Evolutionary conservation across 2,113 vertebrate species (phyloP).

Genomic region (Neogale vison): DNA sequence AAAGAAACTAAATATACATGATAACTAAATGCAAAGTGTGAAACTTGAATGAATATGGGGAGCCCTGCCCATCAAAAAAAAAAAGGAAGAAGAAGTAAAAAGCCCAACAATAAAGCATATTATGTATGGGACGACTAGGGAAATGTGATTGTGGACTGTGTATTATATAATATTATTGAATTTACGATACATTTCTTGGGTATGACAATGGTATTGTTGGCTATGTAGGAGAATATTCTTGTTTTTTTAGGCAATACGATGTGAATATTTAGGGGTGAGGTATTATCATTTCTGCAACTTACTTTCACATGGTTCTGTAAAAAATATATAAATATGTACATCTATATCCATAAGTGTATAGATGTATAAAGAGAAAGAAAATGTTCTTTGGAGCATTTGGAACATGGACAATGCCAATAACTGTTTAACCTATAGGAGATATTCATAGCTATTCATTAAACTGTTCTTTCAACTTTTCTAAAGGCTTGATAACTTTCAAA

Average conservation of each 20-base stretch:
- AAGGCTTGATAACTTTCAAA: slow-evolving; percentile 30
- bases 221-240: background rate
- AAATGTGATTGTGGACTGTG: background rate
- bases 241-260: background rate
- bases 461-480: slow-evolving; percentile 8
- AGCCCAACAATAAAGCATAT: background rate
- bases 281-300: background rate
- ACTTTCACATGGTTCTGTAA: background rate
- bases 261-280: background rate
- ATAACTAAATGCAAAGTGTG: background rate
- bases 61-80: background rate
- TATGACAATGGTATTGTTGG: background rate
- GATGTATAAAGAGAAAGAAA: background rate
- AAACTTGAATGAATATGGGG: background rate
- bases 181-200: background rate
- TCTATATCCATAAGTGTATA: background rate
- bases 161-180: slow-evolving; percentile 3
- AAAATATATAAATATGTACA: background rate
- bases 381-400: background rate
- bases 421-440: background rate
- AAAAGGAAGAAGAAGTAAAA: background rate
- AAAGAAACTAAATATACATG: background rate
- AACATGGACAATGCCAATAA: background rate
- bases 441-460: background rate
- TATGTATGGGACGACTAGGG: background rate